These are phyloP conservation scores for Nothobranchius kuhntae DNA, from an alignment of 2,113 vertebrate genomes.

Conservation along the genomic window DNA sequence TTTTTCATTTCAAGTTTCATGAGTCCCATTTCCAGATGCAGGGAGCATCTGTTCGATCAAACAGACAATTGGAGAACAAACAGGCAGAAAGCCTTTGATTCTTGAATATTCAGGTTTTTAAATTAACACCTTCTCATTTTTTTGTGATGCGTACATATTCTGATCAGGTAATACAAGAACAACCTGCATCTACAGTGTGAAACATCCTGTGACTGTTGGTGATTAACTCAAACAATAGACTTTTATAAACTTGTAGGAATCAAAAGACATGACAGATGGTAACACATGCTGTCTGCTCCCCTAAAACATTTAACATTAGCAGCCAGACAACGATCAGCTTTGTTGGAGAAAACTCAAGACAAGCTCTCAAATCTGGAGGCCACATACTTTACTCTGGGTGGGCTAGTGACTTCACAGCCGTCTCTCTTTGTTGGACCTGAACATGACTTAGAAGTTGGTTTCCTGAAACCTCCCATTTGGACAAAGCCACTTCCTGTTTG, in stretches of 20 bases:
- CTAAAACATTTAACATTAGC: constrained; percentile 14
- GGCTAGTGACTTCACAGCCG: constrained; percentile 56
- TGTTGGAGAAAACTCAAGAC: constrained; percentile 17
- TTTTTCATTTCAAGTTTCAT: no score
- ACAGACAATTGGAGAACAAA: neutral
- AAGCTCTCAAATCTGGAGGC: constrained; percentile 39
- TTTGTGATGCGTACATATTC: neutral
- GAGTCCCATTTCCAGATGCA: neutral
- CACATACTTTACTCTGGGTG: constrained; percentile 52
- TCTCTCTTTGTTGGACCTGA: constrained; percentile 36
- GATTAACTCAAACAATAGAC: constrained; percentile 31
- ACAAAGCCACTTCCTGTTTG: constrained; percentile 59
- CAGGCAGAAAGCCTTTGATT: neutral
- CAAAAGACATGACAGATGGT: constrained; percentile 27
- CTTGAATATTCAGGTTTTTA: neutral
- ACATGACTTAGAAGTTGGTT: constrained; percentile 32
- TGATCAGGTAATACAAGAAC: neutral
- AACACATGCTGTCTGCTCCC: constrained; percentile 27
- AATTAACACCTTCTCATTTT: neutral
- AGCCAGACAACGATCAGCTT: constrained; percentile 25
- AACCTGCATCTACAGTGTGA: constrained; percentile 4
- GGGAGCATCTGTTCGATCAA: neutral
- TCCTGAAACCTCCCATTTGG: constrained; percentile 38
- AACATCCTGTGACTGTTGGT: constrained; percentile 6
- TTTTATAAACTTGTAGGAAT: constrained; percentile 33